A percentile compares a stretch with the other conserved stretches of the same genome.
phyloP scores from a whole-genome alignment of 2,888 invertebrate species.

The Thereva nobilitata region DNA sequence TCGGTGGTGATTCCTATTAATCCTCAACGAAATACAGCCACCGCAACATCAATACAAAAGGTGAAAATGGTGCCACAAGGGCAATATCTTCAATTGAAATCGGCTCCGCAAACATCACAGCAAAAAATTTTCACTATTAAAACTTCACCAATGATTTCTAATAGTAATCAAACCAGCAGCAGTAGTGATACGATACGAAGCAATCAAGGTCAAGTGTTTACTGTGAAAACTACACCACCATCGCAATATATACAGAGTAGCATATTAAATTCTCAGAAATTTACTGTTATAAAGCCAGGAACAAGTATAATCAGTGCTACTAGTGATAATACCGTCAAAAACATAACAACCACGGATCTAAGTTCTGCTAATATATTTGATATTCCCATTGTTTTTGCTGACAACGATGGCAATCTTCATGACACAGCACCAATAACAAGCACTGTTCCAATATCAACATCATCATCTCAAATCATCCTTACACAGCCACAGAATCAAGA shows the following conservation, averaged over 20 bases:
- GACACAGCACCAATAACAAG: conserved; percentile 45
- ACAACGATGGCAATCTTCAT: conserved; percentile 59
- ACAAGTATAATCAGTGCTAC: conserved; percentile 43
- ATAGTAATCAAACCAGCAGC: conserved; percentile 25
- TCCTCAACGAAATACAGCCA: conserved; percentile 36
- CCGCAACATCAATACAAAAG: conserved; percentile 48
- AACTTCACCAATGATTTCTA: conserved; percentile 43
- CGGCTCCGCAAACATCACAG: conserved; percentile 48
- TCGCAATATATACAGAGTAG: conserved; percentile 50
- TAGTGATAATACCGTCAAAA: conserved; percentile 42
- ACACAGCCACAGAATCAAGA: conserved; percentile 12
- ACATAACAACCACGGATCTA: conserved; percentile 54
- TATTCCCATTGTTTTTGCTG: conserved; percentile 69
- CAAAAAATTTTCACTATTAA: conserved; percentile 56
- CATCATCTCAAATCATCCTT: conserved; percentile 30
- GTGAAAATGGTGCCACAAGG: conserved; percentile 57
- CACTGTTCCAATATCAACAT: conserved; percentile 12
- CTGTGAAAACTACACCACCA: conserved; percentile 44
- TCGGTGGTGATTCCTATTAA: conserved; percentile 33
- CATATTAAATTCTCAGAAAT: conserved; percentile 49
- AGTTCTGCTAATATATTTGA: conserved; percentile 65
- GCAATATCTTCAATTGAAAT: conserved; percentile 56
- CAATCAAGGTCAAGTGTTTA: conserved; percentile 38
- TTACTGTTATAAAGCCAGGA: conserved; percentile 53
- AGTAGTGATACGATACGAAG: conserved; percentile 21